Percentiles rank a stretch among this genome's conserved stretches.
These are phyloP conservation scores for Micropterix aruncella DNA, from an alignment of 2,888 invertebrate species.

Conservation along the genomic window DNA sequence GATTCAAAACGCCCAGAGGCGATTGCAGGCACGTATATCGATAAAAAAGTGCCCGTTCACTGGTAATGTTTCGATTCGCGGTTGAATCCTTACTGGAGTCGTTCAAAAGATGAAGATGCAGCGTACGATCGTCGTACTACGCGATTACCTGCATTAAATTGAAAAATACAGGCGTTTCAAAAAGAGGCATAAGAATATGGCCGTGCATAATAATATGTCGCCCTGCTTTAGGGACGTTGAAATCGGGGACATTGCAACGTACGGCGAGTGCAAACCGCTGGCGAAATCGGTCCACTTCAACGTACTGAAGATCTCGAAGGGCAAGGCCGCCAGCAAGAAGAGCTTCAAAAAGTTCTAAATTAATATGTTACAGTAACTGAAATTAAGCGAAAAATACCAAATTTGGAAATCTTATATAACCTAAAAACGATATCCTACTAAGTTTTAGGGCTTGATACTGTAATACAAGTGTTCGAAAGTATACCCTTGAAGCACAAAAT, in stretches of 20 bases:
- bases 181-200: slow-evolving; percentile 97
- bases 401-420: no score
- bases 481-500: no score
- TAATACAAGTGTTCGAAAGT: no score
- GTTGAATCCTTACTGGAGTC: slow-evolving; percentile 90
- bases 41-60: slow-evolving; percentile 99
- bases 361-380: no score
- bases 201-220: slow-evolving; percentile 93
- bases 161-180: slow-evolving; percentile 98
- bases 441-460: no score
- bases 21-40: slow-evolving; percentile 94
- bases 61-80: slow-evolving; percentile 94
- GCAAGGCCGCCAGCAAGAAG: slow-evolving; percentile 86
- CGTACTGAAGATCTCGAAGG: slow-evolving; percentile 94
- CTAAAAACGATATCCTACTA: no score
- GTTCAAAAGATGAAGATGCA: slow-evolving; percentile 99
- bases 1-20: slow-evolving; percentile 93
- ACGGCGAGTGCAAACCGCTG: slow-evolving; percentile 96
- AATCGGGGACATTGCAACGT: slow-evolving; percentile 91
- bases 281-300: slow-evolving; percentile 99
- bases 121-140: slow-evolving; percentile 91
- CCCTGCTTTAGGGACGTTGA: slow-evolving; percentile 98
- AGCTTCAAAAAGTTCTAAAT: slow-evolving; percentile 91
- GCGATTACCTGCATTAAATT: slow-evolving; percentile 97
- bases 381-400: no score